Base-by-base conservation (phyloP, 2,113 vertebrate genomes). In the Sinocyclocheilus anshuiensis region DNA sequence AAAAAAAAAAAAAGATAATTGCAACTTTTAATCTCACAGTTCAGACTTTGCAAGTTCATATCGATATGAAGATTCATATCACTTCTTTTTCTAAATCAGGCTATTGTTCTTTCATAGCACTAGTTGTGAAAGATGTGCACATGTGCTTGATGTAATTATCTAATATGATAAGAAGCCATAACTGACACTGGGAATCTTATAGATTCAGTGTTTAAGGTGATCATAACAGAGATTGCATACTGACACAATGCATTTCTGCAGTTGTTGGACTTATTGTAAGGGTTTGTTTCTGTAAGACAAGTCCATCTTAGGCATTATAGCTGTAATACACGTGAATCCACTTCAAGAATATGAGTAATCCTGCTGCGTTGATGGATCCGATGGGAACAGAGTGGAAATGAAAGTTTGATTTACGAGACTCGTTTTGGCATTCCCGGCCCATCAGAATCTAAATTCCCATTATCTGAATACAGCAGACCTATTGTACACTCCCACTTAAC, bases 371-470 rank as follows among this genome's bases (percentile, higher is more conserved):
- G 57, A 85, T 83, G 59, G 87, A 87, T 77, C 83, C 36, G 69
- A 86, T 42, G 76, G 84, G 86, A 87, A 87, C 84, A 53, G 57
- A 63, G 48, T 89, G 87, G 85, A 89, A 90, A 63, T 79, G 57
- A 72, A 86, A 87, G 84, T 87, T 86, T 90, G 89, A 90, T 88
- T 91, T 89, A 89, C 50, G 57, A 89, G 78, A 29, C 36, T 87
- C 39, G 29, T 16, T 81, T 61, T 76, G 36, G 78, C 36, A n/a
- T 83, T 88, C 83, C 89, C 10, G 86, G 42, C 33, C 67, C 24
- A 4, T 74, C 78, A 45, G 75, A 76, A 69, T 85, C 69, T 20
- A 87, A 87, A 80, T 77, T 87, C 82, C 61, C 86, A 78, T 79
- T 88, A 84, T 86, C 77, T 29, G 36, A 79, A 86, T 74, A 85